Conservation (phyloP, 37 sponge, comb jelly and placozoan species). For the Tethya wilhelma region DNA sequence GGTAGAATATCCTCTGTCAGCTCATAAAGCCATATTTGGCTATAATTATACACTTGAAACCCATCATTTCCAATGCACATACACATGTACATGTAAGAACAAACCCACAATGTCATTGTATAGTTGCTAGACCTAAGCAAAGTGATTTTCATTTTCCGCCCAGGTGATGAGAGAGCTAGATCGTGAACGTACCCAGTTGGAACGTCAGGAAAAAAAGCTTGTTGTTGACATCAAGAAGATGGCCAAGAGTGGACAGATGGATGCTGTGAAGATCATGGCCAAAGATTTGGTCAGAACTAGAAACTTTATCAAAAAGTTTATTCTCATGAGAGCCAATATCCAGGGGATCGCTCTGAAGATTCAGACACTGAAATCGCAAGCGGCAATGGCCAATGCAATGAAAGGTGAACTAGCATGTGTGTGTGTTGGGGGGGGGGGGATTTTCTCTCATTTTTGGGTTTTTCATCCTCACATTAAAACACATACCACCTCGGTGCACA, state of each 20-base stretch:
- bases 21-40: too few relatives aligned
- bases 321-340: constrained; percentile 96
- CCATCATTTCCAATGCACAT: too few relatives aligned
- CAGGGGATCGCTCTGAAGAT: constrained; percentile 94
- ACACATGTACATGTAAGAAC: too few relatives aligned
- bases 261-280: constrained; percentile 89
- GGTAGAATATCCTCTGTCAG: too few relatives aligned
- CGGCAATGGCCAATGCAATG: constrained; percentile 98
- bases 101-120: too few relatives aligned
- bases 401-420: constrained; percentile 89
- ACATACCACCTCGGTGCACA: too few relatives aligned
- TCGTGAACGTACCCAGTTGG: constrained; percentile 78
- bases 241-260: constrained; percentile 99
- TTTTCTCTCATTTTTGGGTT: too few relatives aligned
- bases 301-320: constrained; percentile 93
- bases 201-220: constrained; percentile 96
- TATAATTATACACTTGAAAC: too few relatives aligned
- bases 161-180: constrained; percentile 90
- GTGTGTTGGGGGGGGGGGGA: too few relatives aligned
- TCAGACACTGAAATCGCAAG: constrained; percentile 92
- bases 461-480: too few relatives aligned
- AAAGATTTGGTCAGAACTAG: constrained; percentile 95
- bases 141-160: too few relatives aligned
- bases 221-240: constrained; percentile 97
- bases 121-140: too few relatives aligned